Percentiles rank a stretch among this genome's conserved stretches.
Conservation (phyloP, 53 echinoderm and acorn worm genomes). For the Mesocentrotus franciscanus region DNA sequence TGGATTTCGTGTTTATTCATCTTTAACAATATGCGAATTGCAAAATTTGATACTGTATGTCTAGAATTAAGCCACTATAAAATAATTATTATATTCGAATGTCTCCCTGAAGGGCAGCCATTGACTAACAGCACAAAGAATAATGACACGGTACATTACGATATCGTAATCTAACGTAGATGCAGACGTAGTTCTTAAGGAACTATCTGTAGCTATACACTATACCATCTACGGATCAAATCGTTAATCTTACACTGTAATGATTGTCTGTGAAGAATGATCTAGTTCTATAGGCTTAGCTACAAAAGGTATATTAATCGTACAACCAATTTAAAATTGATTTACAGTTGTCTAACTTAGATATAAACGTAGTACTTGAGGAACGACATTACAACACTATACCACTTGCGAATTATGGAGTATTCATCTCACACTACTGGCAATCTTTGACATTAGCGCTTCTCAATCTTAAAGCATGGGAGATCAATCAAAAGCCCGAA, state of each 20-base stretch:
- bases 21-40: neutral
- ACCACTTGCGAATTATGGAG: neutral
- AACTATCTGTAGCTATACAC: neutral
- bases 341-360: too few species aligned
- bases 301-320: too few species aligned
- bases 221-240: too few species aligned
- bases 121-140: too few species aligned
- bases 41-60: too few species aligned
- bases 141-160: neutral
- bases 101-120: too few species aligned
- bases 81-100: too few species aligned
- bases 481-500: neutral
- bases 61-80: too few species aligned
- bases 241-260: too few species aligned
- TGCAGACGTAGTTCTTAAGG: neutral
- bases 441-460: neutral
- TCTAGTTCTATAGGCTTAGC: too few species aligned
- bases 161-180: neutral
- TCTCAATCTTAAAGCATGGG: neutral
- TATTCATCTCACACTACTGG: neutral
- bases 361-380: neutral
- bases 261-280: too few species aligned
- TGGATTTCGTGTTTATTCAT: neutral
- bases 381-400: neutral
- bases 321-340: too few species aligned